phyloP scores from a whole-genome alignment of 2,797 vertebrate species.

The Silurus aristotelis region DNA sequence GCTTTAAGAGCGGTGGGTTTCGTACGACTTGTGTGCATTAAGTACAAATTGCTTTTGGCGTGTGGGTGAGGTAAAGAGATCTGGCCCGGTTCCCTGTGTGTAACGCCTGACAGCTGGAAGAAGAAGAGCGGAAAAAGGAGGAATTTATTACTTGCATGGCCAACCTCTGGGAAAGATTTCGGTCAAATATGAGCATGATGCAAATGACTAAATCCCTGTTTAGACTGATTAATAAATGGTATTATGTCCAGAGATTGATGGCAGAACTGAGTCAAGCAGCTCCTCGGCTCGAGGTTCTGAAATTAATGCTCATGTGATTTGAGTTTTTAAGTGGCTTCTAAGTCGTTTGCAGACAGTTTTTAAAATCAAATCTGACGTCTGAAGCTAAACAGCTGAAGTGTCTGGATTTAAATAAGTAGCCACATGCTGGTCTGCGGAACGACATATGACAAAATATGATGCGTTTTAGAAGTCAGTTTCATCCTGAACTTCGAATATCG shows the following conservation, averaged over 20 bases:
- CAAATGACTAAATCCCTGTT: slow-evolving; percentile 30
- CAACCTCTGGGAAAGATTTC: slow-evolving; percentile 19
- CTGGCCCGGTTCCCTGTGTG: slow-evolving; percentile 23
- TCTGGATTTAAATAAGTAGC: slow-evolving; percentile 14
- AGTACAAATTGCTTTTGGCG: slow-evolving; percentile 45
- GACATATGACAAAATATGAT: background rate
- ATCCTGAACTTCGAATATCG: background rate
- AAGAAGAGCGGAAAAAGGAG: slow-evolving; percentile 22
- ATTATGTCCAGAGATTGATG: slow-evolving; percentile 34
- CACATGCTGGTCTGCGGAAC: background rate
- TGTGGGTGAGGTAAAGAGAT: slow-evolving; percentile 41
- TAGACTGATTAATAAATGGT: slow-evolving; percentile 26
- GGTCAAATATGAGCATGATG: background rate
- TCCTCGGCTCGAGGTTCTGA: slow-evolving; percentile 3
- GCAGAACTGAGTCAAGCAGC: background rate
- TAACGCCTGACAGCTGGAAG: slow-evolving; percentile 41
- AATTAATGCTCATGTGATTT: slow-evolving; percentile 24
- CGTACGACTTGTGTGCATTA: slow-evolving; percentile 58
- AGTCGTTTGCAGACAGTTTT: background rate
- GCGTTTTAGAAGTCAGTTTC: background rate
- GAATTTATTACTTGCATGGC: slow-evolving; percentile 15
- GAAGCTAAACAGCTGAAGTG: slow-evolving; percentile 15
- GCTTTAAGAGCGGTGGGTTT: slow-evolving; percentile 55
- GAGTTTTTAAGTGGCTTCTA: slow-evolving; percentile 23
- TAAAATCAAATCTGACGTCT: slow-evolving; percentile 12